These are phyloP conservation scores for Formica selysi DNA, from an alignment of 1,140 invertebrate species.

Conservation along the genomic window DNA sequence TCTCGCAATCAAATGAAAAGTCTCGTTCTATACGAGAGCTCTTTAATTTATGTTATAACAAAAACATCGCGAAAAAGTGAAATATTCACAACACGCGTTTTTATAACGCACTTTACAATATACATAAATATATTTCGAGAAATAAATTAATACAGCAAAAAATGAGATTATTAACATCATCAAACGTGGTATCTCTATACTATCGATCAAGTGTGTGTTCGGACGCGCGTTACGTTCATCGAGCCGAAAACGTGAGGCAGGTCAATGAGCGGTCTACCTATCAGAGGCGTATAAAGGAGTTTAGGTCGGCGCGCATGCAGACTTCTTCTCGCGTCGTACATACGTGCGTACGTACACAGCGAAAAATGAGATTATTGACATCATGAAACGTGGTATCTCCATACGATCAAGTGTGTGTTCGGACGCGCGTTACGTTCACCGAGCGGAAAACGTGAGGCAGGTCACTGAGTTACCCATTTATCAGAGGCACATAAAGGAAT, in stretches of 20 bases:
- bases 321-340: background rate
- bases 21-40: too few relatives aligned
- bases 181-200: background rate
- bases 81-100: background rate
- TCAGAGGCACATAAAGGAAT: slow-evolving; percentile 74
- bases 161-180: background rate
- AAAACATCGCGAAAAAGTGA: background rate
- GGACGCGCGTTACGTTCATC: background rate
- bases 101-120: background rate
- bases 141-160: background rate
- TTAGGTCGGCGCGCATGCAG: too few relatives aligned
- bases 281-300: slow-evolving; percentile 74
- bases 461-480: slow-evolving; percentile 76
- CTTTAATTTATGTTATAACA: background rate
- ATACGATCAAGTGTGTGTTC: background rate
- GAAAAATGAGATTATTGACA: too few relatives aligned
- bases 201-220: background rate
- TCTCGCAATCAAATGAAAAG: too few relatives aligned
- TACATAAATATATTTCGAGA: background rate
- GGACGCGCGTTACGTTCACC: slow-evolving; percentile 2
- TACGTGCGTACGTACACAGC: background rate
- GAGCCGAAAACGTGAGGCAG: slow-evolving; percentile 71
- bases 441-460: slow-evolving; percentile 71
- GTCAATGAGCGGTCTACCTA: slow-evolving; percentile 72
- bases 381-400: background rate